Evolutionary conservation across 2,888 invertebrate genomes (phyloP).

Genomic region (Cerastis leucographa): DNA sequence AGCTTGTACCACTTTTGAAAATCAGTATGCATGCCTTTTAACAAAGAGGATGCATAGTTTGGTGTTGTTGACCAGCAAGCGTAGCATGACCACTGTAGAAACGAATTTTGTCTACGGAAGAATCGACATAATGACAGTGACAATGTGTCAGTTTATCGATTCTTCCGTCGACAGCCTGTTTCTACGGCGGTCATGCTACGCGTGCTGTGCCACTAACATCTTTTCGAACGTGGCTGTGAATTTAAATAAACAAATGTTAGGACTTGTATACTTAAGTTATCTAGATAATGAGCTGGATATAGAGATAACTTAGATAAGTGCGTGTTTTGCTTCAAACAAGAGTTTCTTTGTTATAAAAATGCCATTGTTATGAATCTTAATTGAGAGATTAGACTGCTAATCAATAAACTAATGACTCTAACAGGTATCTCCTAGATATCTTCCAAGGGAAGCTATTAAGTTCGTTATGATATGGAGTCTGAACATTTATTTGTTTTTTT

Average conservation of each 20-base stretch:
- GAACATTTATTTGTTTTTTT: too few species aligned
- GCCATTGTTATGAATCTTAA: background rate
- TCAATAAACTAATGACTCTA: background rate
- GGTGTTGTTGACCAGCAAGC: slow-evolving; percentile 33
- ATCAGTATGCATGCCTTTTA: slow-evolving; percentile 35
- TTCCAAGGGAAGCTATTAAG: background rate
- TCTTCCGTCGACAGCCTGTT: too few species aligned
- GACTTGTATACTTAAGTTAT: background rate
- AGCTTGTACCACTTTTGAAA: slow-evolving; percentile 12
- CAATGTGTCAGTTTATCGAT: too few species aligned
- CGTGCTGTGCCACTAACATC: slow-evolving; percentile 27
- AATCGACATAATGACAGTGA: too few species aligned
- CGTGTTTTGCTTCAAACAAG: background rate
- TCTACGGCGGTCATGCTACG: too few species aligned
- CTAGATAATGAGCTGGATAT: background rate
- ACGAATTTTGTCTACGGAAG: too few species aligned
- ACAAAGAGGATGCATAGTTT: slow-evolving; percentile 1
- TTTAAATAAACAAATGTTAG: background rate
- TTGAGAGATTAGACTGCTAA: background rate
- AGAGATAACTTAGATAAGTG: background rate
- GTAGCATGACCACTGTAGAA: too few species aligned
- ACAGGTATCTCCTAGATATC: background rate
- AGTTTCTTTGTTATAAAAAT: slow-evolving; percentile 21
- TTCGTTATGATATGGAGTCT: background rate
- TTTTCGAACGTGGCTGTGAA: slow-evolving; percentile 10